phyloP scores from a whole-genome alignment of 2,888 invertebrate species.

The Pheosia gnoma region DNA sequence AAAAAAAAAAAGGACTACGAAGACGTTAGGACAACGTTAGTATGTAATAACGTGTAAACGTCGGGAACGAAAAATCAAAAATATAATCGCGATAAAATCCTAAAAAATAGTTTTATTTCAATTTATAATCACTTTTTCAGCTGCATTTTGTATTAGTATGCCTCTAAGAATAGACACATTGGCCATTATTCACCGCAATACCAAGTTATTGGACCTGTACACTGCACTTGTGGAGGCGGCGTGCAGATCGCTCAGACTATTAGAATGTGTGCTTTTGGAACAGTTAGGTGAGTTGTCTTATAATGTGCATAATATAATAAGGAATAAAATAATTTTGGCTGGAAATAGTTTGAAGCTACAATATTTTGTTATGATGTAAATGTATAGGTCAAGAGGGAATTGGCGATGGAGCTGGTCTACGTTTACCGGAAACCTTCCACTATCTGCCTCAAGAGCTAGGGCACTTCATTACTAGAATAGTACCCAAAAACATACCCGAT shows the following conservation, averaged over 20 bases:
- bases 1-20: no score
- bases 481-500: constrained; percentile 87
- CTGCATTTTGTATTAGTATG: constrained; percentile 82
- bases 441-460: constrained; percentile 89
- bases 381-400: constrained; percentile 78
- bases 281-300: constrained; percentile 73
- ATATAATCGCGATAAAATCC: no score
- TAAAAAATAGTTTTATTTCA: no score
- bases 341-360: no score
- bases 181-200: constrained; percentile 87
- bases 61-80: no score
- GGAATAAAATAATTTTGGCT: no score
- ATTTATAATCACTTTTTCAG: constrained; percentile 57
- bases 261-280: constrained; percentile 85
- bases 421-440: constrained; percentile 88
- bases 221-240: constrained; percentile 90
- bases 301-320: not conserved
- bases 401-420: constrained; percentile 77
- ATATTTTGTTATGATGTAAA: no score
- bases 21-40: no score
- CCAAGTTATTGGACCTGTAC: constrained; percentile 87
- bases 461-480: constrained; percentile 90
- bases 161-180: constrained; percentile 88
- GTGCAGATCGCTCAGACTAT: constrained; percentile 87
- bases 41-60: no score